A percentile compares a stretch with the other conserved stretches of the same genome.
Conservation (phyloP, 2,113 vertebrate genomes). For the Corythornis cristatus region DNA sequence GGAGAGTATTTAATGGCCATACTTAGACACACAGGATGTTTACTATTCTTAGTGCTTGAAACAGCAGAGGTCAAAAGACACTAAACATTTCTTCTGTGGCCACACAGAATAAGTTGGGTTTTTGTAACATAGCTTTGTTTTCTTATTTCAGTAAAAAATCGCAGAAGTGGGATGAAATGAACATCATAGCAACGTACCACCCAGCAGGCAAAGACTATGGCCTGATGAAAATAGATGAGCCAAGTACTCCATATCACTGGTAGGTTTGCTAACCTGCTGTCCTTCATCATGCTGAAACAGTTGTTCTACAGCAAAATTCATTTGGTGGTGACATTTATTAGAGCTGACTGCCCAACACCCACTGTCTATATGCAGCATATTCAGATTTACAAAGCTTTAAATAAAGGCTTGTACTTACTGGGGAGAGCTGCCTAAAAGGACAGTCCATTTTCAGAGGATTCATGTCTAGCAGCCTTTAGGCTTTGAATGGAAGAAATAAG, state of each 20-base stretch:
- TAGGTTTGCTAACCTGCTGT: slow-evolving; percentile 36
- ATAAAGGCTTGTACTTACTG: background rate
- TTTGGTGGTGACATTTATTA: background rate
- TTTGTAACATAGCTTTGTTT: background rate
- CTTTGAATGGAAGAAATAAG: background rate
- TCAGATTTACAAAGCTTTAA: background rate
- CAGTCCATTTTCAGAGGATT: background rate
- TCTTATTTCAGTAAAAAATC: slow-evolving; percentile 90
- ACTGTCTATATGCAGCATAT: background rate
- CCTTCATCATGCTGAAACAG: background rate
- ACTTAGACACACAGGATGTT: background rate
- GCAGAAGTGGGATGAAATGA: slow-evolving; percentile 99
- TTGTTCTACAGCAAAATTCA: background rate
- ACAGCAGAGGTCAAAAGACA: background rate
- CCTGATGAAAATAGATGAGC: slow-evolving; percentile 98
- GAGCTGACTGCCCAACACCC: background rate
- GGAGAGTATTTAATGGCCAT: background rate
- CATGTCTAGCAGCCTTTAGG: background rate
- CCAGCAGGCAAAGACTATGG: slow-evolving; percentile 97
- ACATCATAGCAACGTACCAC: slow-evolving; percentile 97
- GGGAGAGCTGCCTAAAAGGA: background rate
- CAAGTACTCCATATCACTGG: slow-evolving; percentile 96
- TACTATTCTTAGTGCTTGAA: background rate
- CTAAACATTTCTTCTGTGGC: background rate
- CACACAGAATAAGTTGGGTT: background rate